Base-by-base conservation (phyloP, 2,888 invertebrate species). In the Agonum fuliginosum region DNA sequence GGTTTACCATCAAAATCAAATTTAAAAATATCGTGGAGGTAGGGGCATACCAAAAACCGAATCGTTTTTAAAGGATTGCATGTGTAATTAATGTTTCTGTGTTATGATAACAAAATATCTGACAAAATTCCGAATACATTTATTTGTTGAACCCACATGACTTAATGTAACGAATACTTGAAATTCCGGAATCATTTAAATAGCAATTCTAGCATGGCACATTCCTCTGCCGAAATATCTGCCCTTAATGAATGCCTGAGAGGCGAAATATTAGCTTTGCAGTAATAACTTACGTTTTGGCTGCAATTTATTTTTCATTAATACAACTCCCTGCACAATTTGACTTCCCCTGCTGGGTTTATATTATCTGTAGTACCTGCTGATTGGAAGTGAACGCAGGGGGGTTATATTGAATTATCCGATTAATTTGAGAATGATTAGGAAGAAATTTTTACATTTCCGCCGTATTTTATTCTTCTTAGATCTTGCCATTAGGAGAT, bases 251-350 rank as follows among this genome's bases (percentile, higher is more conserved):
- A 54, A 54, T 54, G 54, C 54, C 24, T 54, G 24, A 24, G 54
- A 22, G 24, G 3, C 54, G 54, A 24, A 24, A 54, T 54, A 54
- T 54, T 54, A 54, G 54, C 54, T 27, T 8, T 54, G 12, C 54
- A n/a, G 54, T 27, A 54, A 54, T 54, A 54, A 54, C 22, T 19
- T 54, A 54, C 19, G 20, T 54, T 54, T 54, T n/a, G 54, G 12
- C 54, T 54, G 22, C 12, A 54, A 54, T 54, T 27, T 54, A 54
- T 54, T 54, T 54, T 54, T 54, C 54, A 22, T 22, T 54, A 54
- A 54, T 54, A 54, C 22, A 24, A 54, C 43, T 14, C 3, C 43
- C 10, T n/a, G n/a, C n/a, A n/a, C n/a, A n/a, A n/a, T n/a, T 14
- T 14, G 43, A 10, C 19, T 17, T 24, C 51, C 51, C 51, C 22